phyloP scores from a whole-genome alignment of 2,113 vertebrate genomes.

The Engraulis encrasicolus region DNA sequence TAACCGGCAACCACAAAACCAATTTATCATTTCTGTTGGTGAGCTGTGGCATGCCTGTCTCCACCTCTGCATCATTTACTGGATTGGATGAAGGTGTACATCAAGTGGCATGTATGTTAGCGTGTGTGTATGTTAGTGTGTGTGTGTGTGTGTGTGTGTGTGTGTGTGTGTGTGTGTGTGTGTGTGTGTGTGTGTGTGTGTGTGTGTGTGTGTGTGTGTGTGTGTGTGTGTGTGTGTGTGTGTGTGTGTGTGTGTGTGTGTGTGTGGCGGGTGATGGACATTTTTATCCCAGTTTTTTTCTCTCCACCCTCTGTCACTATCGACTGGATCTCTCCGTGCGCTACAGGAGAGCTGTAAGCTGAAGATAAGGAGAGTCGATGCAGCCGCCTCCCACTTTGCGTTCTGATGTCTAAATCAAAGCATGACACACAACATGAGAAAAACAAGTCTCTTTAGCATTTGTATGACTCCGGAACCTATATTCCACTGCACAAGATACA shows the following conservation, averaged over 20 bases:
- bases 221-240: background rate
- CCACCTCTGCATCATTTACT: background rate
- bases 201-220: constrained; percentile 6
- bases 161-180: background rate
- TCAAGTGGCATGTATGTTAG: too few relatives aligned
- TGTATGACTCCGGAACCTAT: background rate
- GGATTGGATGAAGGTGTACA: constrained; percentile 4
- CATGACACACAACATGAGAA: background rate
- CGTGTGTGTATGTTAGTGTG: too few relatives aligned
- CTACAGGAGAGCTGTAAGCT: constrained; percentile 5
- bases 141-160: too few relatives aligned
- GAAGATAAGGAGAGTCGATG: background rate
- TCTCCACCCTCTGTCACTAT: constrained; percentile 5
- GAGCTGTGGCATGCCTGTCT: background rate
- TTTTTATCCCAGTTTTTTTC: background rate
- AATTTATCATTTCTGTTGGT: constrained; percentile 8
- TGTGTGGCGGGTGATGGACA: background rate
- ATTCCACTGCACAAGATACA: background rate
- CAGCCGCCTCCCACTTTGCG: constrained; percentile 15
- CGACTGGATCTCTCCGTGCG: background rate
- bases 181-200: background rate
- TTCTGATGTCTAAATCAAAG: constrained; percentile 30
- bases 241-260: background rate
- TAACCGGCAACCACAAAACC: background rate
- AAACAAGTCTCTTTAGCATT: background rate